Evolutionary conservation across 2,888 invertebrate genomes (phyloP).

Genomic region (Caenorhabditis imperialis): DNA sequence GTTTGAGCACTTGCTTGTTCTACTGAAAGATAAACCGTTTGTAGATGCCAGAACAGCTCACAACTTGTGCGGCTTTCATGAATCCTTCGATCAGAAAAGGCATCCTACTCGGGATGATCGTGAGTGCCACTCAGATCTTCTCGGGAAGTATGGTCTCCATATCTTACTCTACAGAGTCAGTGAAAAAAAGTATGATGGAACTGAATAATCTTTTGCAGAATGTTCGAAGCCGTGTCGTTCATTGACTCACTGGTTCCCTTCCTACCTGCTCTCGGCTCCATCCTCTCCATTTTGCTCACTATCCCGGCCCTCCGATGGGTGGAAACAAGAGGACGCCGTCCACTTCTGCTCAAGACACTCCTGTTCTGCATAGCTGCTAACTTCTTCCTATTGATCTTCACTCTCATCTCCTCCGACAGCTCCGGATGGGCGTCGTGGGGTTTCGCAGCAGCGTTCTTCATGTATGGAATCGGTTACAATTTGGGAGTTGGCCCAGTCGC

Average conservation of each 20-base stretch:
- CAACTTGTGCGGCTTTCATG: conserved; percentile 54
- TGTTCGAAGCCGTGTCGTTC: conserved; percentile 73
- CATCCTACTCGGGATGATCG: conserved; percentile 70
- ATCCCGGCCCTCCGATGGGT: conserved; percentile 73
- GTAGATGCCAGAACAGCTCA: conserved; percentile 65
- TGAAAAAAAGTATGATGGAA: background rate
- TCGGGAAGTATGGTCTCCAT: conserved; percentile 74
- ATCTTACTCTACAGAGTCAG: conserved; percentile 71
- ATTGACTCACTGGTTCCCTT: conserved; percentile 67
- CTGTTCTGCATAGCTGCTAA: conserved; percentile 69
- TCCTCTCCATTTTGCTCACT: conserved; percentile 71
- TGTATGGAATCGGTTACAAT: conserved; percentile 74
- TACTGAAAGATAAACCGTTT: too few species aligned
- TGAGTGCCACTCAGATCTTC: conserved; percentile 72
- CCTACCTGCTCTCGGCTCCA: conserved; percentile 70
- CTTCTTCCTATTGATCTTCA: conserved; percentile 65
- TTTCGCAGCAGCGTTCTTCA: conserved; percentile 69
- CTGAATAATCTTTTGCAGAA: conserved; percentile 57
- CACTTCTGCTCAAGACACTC: conserved; percentile 69
- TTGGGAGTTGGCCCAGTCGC: conserved; percentile 73
- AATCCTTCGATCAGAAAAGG: conserved; percentile 58
- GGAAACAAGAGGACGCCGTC: conserved; percentile 70
- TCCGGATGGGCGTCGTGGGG: conserved; percentile 70
- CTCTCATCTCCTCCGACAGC: conserved; percentile 59
- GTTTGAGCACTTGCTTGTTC: too few species aligned